Evolutionary conservation across 2,888 invertebrate genomes (phyloP).

Genomic region (Dicranocentrus wangi): DNA sequence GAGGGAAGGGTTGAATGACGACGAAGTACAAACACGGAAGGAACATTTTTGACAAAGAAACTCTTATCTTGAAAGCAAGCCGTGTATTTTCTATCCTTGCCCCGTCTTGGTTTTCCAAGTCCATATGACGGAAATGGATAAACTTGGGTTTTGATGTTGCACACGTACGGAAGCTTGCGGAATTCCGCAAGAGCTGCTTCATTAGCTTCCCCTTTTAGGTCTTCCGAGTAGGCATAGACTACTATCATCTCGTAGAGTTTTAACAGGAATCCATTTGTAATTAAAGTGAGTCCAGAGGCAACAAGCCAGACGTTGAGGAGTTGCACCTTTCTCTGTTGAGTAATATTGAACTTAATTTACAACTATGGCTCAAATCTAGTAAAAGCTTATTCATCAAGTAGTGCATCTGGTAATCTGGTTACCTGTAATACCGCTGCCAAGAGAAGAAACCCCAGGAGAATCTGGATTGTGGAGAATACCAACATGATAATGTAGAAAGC

Average conservation of each 20-base stretch:
- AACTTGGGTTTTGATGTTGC: slow-evolving; percentile 34
- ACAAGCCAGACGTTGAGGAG: slow-evolving; percentile 41
- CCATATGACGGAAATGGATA: slow-evolving; percentile 36
- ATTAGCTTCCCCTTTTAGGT: slow-evolving; percentile 23
- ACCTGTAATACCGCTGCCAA: slow-evolving; percentile 13
- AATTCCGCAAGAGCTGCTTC: slow-evolving; percentile 36
- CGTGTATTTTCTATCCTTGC: background rate
- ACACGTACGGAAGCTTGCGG: slow-evolving; percentile 39
- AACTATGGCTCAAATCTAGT: background rate
- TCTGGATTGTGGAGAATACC: slow-evolving; percentile 6
- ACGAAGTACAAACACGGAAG: background rate
- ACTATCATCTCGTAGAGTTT: slow-evolving; percentile 55
- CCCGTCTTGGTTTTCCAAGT: background rate
- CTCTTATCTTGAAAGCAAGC: slow-evolving; percentile 11
- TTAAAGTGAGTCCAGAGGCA: slow-evolving; percentile 6
- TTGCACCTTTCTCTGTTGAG: slow-evolving; percentile 11
- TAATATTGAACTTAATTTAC: background rate
- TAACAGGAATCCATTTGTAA: slow-evolving; percentile 11
- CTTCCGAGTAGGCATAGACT: slow-evolving; percentile 41
- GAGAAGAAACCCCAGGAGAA: slow-evolving; percentile 24
- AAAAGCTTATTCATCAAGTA: background rate
- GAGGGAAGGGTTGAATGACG: background rate
- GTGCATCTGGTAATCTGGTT: background rate
- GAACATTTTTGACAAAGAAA: background rate
- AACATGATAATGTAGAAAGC: slow-evolving; percentile 6